Evolutionary conservation across 2,888 invertebrate genomes (phyloP), one percentile per base, ranked within the genome.

Genomic region (Cremastinae sp.): DNA sequence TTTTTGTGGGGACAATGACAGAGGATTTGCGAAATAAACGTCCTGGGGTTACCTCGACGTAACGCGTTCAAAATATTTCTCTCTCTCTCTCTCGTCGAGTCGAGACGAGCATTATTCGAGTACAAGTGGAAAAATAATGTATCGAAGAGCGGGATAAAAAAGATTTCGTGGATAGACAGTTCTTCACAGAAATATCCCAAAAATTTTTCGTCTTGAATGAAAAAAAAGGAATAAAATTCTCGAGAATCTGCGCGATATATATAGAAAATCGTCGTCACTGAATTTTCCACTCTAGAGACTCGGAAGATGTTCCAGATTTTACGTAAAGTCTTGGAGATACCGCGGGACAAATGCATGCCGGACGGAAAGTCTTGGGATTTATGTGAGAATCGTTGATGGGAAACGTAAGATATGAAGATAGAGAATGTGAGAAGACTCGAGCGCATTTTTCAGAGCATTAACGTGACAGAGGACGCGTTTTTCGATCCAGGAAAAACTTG

Each of bases 11-110:
- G 58, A 85, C 85, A 85, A 85, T 85, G 75, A 72, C 54, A 14
- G n/a, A n/a, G 85, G 85, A 84, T 85, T 85, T 85, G 84, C 84
- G 79, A 85, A 85, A 85, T 80, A 80, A 78, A 59, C 69, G 78
- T 68, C 65, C 47, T 5, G 16, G 51, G 8, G 49, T 43, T 18
- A 43, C 28, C 18, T 43, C 43, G 43, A 47, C 54, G 38, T 51
- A 61, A 58, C 56, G 62, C 62, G 20, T 51, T 59, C 43, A 49
- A 22, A 53, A 66, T 58, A 61, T 74, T 64, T 74, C 53, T 38
- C 18, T 51, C 41, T 53, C 34, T 51, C 16, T 34, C 66, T 43
- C 47, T 18, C 38, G 36, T 22, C 61, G 14, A 12, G 43, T 36
- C 8, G 34, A 45, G 43, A 70, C 36, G 9, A 43, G 53, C 61